Evolutionary conservation across 2,113 vertebrate species (phyloP).

Genomic region (Lucifuga dentata): DNA sequence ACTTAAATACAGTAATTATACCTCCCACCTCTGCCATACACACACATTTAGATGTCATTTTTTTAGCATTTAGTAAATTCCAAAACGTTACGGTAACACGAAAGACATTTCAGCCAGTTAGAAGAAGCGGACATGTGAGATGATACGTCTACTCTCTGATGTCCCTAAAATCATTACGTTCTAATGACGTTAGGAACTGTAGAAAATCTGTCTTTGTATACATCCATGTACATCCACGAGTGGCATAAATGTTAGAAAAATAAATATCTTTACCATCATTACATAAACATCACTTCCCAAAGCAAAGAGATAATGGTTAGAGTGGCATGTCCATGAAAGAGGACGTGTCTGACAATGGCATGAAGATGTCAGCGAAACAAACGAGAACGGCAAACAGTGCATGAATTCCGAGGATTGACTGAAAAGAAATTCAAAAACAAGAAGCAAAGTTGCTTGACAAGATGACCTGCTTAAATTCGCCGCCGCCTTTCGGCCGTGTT

Average conservation of each 20-base stretch:
- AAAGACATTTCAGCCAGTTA: slow-evolving; percentile 33
- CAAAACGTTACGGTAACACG: slow-evolving; percentile 5
- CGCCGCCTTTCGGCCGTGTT: slow-evolving; percentile 19
- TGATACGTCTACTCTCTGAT: slow-evolving; percentile 54
- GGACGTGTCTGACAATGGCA: too few relatives aligned
- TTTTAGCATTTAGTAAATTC: neutral
- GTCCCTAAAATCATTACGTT: slow-evolving; percentile 19
- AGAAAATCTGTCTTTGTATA: slow-evolving; percentile 28
- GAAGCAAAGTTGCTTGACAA: slow-evolving; percentile 16
- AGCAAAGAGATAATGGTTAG: too few relatives aligned
- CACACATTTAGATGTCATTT: too few relatives aligned
- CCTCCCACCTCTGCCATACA: too few relatives aligned
- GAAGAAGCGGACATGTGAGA: neutral
- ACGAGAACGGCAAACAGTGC: too few relatives aligned
- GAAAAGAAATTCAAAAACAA: slow-evolving; percentile 31
- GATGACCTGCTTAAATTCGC: neutral
- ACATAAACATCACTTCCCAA: too few relatives aligned
- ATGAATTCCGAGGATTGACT: neutral
- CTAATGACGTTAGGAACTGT: slow-evolving; percentile 40
- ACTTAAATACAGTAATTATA: too few relatives aligned
- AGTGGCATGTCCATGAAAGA: too few relatives aligned
- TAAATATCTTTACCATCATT: too few relatives aligned
- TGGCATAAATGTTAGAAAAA: too few relatives aligned
- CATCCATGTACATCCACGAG: too few relatives aligned
- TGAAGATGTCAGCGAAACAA: too few relatives aligned